These are phyloP conservation scores for Eupithecia exiguata DNA, from an alignment of 2,888 invertebrate species.

Conservation along the genomic window DNA sequence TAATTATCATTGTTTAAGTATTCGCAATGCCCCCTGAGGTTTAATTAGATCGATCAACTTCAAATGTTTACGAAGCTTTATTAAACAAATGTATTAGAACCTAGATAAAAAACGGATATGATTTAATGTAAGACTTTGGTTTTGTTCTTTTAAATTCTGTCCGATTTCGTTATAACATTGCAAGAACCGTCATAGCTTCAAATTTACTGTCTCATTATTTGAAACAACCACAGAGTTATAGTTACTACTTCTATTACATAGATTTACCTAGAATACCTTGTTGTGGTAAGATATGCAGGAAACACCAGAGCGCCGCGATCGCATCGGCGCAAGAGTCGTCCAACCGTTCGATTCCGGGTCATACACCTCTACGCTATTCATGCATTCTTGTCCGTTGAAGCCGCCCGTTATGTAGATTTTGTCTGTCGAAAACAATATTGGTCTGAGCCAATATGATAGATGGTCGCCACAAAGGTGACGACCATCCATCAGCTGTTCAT, in stretches of 20 bases:
- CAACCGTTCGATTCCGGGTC: conserved; percentile 91
- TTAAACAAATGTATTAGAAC: neutral
- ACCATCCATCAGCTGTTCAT: no score
- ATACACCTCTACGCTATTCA: conserved; percentile 92
- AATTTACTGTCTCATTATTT: neutral
- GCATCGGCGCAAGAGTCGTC: conserved; percentile 91
- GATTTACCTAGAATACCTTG: conserved; percentile 80
- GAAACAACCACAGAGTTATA: neutral
- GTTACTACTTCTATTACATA: conserved; percentile 24
- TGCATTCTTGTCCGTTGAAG: conserved; percentile 95
- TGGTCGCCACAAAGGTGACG: no score
- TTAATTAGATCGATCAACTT: neutral
- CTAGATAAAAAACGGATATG: no score
- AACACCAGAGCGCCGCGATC: conserved; percentile 94
- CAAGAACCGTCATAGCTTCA: neutral
- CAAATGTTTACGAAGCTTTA: neutral
- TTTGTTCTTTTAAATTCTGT: neutral
- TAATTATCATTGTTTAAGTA: conserved; percentile 7
- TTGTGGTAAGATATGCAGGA: conserved; percentile 94
- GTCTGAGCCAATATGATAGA: neutral
- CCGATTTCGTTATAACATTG: neutral
- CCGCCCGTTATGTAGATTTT: conserved; percentile 94
- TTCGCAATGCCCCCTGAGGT: conserved; percentile 8
- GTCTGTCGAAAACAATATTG: conserved; percentile 66
- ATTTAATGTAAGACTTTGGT: neutral